Conservation (phyloP, 2,113 vertebrate genomes). For the Dolichotis patagonum region DNA sequence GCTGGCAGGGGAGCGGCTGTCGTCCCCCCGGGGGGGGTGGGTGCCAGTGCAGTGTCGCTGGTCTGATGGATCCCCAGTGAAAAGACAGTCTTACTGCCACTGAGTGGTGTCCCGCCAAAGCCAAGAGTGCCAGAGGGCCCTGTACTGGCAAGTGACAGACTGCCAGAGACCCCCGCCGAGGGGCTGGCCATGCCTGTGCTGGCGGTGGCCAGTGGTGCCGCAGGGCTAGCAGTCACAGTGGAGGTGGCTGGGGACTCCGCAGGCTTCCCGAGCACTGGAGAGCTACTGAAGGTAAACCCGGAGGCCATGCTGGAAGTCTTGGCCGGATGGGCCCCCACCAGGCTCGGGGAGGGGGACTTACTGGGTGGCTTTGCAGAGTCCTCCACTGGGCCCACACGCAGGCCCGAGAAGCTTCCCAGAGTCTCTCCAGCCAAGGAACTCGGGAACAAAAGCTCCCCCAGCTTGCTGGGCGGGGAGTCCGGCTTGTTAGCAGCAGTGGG, state of each 20-base stretch:
- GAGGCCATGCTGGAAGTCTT: slow-evolving; percentile 74
- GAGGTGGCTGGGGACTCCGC: slow-evolving; percentile 76
- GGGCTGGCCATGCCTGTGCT: slow-evolving; percentile 68
- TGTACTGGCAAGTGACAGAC: slow-evolving; percentile 19
- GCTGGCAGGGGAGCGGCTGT: slow-evolving; percentile 75
- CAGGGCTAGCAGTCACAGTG: rapidly evolving
- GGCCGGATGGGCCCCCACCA: slow-evolving; percentile 56
- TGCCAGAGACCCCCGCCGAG: slow-evolving; percentile 73
- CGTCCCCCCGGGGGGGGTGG: background rate
- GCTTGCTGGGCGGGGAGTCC: slow-evolving; percentile 85
- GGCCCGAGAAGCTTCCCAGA: slow-evolving; percentile 94
- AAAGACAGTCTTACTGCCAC: slow-evolving; percentile 83
- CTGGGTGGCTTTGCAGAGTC: slow-evolving; percentile 86
- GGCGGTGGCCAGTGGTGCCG: slow-evolving; percentile 5
- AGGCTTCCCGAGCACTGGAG: slow-evolving; percentile 82
- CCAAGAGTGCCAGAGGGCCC: slow-evolving; percentile 83
- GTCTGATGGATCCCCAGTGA: slow-evolving; percentile 82
- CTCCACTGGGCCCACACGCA: slow-evolving; percentile 93
- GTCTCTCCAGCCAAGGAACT: slow-evolving; percentile 90
- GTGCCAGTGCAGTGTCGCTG: background rate
- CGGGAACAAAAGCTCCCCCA: slow-evolving; percentile 83
- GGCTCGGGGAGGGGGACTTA: slow-evolving; percentile 71
- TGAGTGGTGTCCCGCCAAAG: slow-evolving; percentile 79
- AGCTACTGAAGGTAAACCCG: slow-evolving; percentile 84
- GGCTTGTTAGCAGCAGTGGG: slow-evolving; percentile 79